A percentile compares a stretch with the other conserved stretches of the same genome.
Evolutionary conservation across 2,797 vertebrate genomes (phyloP).

Genomic region (Ispidina picta): DNA sequence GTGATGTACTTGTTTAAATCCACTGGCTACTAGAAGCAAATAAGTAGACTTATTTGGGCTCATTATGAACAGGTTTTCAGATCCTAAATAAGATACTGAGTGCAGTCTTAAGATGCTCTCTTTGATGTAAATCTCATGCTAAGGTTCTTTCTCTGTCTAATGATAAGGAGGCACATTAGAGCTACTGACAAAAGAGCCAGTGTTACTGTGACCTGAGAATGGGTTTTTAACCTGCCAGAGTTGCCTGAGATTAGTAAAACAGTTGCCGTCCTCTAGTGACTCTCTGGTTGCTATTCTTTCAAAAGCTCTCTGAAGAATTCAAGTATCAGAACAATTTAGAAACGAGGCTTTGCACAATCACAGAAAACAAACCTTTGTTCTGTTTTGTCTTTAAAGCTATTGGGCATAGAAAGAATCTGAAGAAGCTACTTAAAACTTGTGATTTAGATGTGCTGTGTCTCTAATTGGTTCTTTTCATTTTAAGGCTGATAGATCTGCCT

Average conservation of each 20-base stretch:
- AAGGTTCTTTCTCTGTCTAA: slow-evolving; percentile 26
- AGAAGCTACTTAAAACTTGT: slow-evolving; percentile 44
- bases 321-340: neutral
- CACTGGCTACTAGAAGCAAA: neutral
- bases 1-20: neutral
- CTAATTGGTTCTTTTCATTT: slow-evolving; percentile 31
- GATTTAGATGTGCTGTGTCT: neutral
- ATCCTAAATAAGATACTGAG: slow-evolving; percentile 8
- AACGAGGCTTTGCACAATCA: neutral
- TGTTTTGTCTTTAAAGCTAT: neutral
- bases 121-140: slow-evolving; percentile 47
- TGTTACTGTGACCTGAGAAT: neutral
- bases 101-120: neutral
- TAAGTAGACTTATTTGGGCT: neutral
- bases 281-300: slow-evolving; percentile 5
- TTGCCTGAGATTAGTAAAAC: slow-evolving; percentile 39
- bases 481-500: neutral
- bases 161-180: neutral
- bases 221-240: slow-evolving; percentile 27
- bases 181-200: neutral
- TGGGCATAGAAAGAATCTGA: neutral
- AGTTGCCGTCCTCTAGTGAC: neutral
- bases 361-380: neutral
- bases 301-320: neutral
- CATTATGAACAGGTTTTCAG: neutral